Percentiles rank a stretch among this genome's conserved stretches.
Conservation (phyloP, 2,797 vertebrate species). For the Agapornis canus region DNA sequence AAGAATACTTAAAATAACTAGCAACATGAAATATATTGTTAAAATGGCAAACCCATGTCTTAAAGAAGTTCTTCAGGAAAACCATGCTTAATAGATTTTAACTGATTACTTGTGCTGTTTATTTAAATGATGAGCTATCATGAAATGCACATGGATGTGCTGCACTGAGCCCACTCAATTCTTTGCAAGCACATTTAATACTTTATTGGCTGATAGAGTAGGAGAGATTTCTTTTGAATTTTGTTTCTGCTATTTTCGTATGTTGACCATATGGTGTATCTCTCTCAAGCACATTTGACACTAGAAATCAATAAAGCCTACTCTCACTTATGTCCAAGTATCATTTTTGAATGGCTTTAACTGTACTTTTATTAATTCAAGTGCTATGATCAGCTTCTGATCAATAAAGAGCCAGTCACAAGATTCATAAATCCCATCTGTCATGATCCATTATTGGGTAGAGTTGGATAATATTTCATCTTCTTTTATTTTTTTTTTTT, state of each 20-base stretch:
- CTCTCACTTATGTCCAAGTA: conserved; percentile 50
- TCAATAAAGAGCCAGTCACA: conserved; percentile 69
- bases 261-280: conserved; percentile 71
- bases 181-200: conserved; percentile 52
- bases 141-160: conserved; percentile 5
- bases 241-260: conserved; percentile 67
- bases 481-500: neutral
- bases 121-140: conserved; percentile 9
- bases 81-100: neutral
- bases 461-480: neutral
- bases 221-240: conserved; percentile 51
- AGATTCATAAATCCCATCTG: conserved; percentile 64
- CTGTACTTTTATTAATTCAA: conserved; percentile 49
- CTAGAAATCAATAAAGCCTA: conserved; percentile 53
- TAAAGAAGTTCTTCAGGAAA: neutral
- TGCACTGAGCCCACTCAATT: neutral
- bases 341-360: conserved; percentile 61
- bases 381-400: conserved; percentile 59
- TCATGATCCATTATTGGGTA: conserved; percentile 18
- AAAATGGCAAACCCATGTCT: neutral
- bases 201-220: conserved; percentile 62
- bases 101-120: neutral
- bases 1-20: neutral
- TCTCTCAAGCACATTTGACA: conserved; percentile 57
- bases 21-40: neutral